Evolutionary conservation across 2,113 vertebrate species (phyloP).

Genomic region (Hemichromis elongatus): DNA sequence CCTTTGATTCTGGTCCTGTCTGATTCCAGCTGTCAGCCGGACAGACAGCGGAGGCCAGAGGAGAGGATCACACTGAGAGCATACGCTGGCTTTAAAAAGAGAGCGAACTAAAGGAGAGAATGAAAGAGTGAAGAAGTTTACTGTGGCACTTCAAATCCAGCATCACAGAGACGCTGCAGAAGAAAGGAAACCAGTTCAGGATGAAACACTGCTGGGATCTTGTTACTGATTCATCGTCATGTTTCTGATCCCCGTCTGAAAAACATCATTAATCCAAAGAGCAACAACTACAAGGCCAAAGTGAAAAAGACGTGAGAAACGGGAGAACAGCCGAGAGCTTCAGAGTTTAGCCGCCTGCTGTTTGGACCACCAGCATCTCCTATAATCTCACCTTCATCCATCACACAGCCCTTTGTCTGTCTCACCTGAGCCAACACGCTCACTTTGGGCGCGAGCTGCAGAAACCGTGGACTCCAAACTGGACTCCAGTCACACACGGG

Average conservation of each 20-base stretch:
- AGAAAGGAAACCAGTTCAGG: not conserved
- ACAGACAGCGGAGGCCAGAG: not conserved
- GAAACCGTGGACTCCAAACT: not conserved
- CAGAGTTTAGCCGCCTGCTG: not conserved
- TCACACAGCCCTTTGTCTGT: not conserved
- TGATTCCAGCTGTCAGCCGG: constrained; percentile 3
- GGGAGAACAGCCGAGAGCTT: not conserved
- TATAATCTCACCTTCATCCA: not conserved
- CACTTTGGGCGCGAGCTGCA: too few relatives aligned
- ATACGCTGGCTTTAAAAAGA: not conserved
- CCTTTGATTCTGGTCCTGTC: constrained; percentile 19
- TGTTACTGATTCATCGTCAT: not conserved
- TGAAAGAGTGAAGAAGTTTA: not conserved
- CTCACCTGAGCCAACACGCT: not conserved
- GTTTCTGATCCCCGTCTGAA: not conserved
- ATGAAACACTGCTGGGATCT: not conserved
- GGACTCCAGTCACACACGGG: not conserved
- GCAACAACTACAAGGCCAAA: not conserved
- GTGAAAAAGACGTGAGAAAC: not conserved
- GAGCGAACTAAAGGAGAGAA: not conserved
- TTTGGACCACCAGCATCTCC: not conserved
- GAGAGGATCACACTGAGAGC: not conserved
- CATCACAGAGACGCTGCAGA: not conserved
- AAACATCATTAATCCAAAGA: not conserved
- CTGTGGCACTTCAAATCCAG: not conserved